Evolutionary conservation across 2,888 invertebrate species (phyloP), one percentile per base, ranked within the genome.

Genomic region (Mayetiola destructor): DNA sequence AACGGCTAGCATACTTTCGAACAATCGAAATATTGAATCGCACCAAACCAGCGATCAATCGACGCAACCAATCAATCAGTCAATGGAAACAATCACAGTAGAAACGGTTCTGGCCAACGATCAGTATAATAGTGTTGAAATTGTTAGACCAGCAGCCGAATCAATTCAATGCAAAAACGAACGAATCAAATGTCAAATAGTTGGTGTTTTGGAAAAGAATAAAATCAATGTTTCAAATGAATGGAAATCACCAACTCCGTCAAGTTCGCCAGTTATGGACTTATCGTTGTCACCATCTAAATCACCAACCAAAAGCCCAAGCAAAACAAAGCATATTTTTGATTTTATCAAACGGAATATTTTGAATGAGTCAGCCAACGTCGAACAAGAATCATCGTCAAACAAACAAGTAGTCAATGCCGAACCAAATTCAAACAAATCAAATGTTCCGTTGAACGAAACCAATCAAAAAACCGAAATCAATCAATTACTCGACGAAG

Each of bases 331-430:
- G 61, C 70, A 73, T 59, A 70, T 75, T 59, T 71, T 75, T 56
- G 71, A 73, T 59, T 71, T 70, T 53, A 62, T 74, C 29, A 71
- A 70, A 59, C 69, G 68, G 58, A 73, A 74, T 63, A 73, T 74
- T 23, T 61, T 65, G 12, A 59, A 64, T 18, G 62, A 65, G 42
- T 48, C 65, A 52, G 18, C 39, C 40, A 57, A 39, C 12, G 6
- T 32, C 6, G 32, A 32, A 39, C n/a, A n/a, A n/a, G 62, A 65
- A 40, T 48, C 65, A 52, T 42, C 57, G 12, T 36, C 60, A 5
- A 59, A 36, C 53, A 21, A 53, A 32, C 53, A 55, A 36, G 14
- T 10, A 30, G 23, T 35, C 61, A 62, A 3, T 59, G 61, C 9
- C 60, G 62, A 14, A 62, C 63, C 56, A n/a, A 18, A 62, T 27